A percentile compares a stretch with the other conserved stretches of the same genome.
Evolutionary conservation across 2,888 invertebrate species (phyloP).

Genomic region (Himalopsyche japonica): DNA sequence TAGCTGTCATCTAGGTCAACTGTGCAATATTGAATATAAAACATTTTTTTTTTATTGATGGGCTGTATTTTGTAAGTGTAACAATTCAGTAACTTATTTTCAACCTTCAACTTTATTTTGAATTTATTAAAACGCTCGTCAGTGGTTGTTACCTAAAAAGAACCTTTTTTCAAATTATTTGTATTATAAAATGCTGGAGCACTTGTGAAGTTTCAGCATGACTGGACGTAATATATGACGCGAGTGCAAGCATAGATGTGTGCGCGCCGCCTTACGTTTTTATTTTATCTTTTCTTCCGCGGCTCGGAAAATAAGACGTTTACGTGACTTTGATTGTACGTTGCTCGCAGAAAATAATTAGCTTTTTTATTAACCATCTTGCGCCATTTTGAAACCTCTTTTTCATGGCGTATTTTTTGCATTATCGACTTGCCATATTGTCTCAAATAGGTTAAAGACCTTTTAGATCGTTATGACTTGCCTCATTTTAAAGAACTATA

Average conservation of each 20-base stretch:
- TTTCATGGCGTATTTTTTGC: background rate
- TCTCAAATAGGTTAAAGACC: background rate
- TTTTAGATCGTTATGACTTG: background rate
- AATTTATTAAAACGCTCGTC: too few species aligned
- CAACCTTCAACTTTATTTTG: too few species aligned
- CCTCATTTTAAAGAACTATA: background rate
- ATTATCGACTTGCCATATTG: background rate
- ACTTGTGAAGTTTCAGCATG: background rate
- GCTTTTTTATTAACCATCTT: slow-evolving; percentile 6
- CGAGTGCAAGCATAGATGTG: slow-evolving; percentile 2
- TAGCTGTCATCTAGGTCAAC: too few species aligned
- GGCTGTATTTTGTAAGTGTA: too few species aligned
- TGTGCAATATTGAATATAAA: too few species aligned
- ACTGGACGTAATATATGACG: slow-evolving; percentile 16
- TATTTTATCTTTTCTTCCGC: slow-evolving; percentile 17
- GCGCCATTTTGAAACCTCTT: background rate
- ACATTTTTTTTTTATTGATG: too few species aligned
- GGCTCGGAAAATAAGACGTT: slow-evolving; percentile 30
- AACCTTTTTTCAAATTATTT: too few species aligned
- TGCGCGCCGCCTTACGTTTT: slow-evolving; percentile 16
- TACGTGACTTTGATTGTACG: slow-evolving; percentile 25
- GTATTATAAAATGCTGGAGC: background rate
- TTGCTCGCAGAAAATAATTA: slow-evolving; percentile 29
- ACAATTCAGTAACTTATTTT: too few species aligned
- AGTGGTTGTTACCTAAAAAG: too few species aligned